Percentiles rank a stretch among this genome's conserved stretches.
Conservation (phyloP, 1,140 invertebrate genomes). For the Drosophila elegans region DNA sequence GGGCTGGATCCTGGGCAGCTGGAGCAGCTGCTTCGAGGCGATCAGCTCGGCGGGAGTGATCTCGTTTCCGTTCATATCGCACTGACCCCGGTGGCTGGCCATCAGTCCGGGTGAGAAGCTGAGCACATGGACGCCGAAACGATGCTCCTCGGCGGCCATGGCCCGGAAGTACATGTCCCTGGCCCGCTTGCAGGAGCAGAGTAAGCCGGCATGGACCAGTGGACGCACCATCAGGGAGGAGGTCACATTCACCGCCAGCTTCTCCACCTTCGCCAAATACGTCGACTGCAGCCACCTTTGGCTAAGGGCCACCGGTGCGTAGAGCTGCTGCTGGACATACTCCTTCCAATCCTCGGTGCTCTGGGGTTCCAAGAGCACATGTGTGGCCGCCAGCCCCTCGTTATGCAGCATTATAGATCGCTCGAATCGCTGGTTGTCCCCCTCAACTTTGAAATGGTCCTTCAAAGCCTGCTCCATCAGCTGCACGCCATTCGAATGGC, state of each 20-base stretch:
- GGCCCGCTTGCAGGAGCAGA: constrained; percentile 94
- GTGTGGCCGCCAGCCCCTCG: constrained; percentile 92
- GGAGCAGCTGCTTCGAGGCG: constrained; percentile 2
- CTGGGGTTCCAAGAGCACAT: constrained; percentile 86
- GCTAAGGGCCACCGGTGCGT: constrained; percentile 92
- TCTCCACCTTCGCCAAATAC: constrained; percentile 75
- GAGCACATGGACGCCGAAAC: constrained; percentile 88
- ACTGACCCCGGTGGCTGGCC: constrained; percentile 89
- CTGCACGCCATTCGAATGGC: constrained; percentile 37
- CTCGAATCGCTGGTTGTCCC: constrained; percentile 85
- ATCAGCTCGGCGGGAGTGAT: constrained; percentile 49
- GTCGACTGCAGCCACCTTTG: constrained; percentile 88
- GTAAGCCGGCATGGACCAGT: constrained; percentile 90
- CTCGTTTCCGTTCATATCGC: constrained; percentile 70
- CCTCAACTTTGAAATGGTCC: background rate
- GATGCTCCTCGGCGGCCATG: constrained; percentile 89
- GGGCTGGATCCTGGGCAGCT: constrained; percentile 52
- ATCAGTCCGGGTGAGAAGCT: constrained; percentile 97
- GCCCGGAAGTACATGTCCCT: constrained; percentile 96
- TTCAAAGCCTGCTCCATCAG: constrained; percentile 44
- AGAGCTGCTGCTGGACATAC: constrained; percentile 93
- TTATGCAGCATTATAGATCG: constrained; percentile 93
- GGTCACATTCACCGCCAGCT: constrained; percentile 94
- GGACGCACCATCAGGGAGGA: constrained; percentile 93
- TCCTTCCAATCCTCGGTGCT: constrained; percentile 87